Base-by-base conservation (phyloP, 2,888 invertebrate genomes). In the Euzetes globulus region DNA sequence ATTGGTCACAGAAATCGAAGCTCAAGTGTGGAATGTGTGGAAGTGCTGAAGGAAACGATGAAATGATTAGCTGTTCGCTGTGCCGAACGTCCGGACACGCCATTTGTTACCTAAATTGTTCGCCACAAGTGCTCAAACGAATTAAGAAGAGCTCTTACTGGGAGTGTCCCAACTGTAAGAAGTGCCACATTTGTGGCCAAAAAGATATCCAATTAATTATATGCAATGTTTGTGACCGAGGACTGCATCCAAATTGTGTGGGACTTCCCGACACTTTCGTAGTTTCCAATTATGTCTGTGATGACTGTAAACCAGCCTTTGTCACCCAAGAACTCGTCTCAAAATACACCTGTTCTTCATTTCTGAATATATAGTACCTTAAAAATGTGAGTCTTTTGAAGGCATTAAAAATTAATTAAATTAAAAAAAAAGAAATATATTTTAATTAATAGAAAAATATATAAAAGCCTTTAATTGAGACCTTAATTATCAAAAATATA, bases 81-180 rank as follows among this genome's bases (percentile, higher is more conserved):
- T 71, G 71, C 52, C 58, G 71, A 29, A 19, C 45, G 27, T 58
- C 71, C 11, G 75, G 73, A 17, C 75, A 75, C 60, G 47, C 75
- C n/a, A 55, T 55, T 22, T 11, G 15, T 25, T 75, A 72, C 60
- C 45, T 75, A 11, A 58, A 58, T 11, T 75, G 75, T 65, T 71
- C 71, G 9, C 27, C 3, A 11, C 25, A 47, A 37, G 17, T 75
- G 25, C 45, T 71, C 9, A 29, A 37, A 17, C 71, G 75, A 13
- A 75, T 75, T 41, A 37, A 50, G 27, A 22, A 72, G 41, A 58
- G 58, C n/a, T 37, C 72, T 11, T 29, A 75, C 41, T 75, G 75
- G 75, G 71, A 75, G 29, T 75, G 75, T 27, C 71, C 75, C 7
- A 75, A 75, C 47, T 75, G 75, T 63, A 75, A 75, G 47, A 72